These are phyloP conservation scores for Chaunax sp. DNA, from an alignment of 2,797 vertebrate species.

Conservation along the genomic window DNA sequence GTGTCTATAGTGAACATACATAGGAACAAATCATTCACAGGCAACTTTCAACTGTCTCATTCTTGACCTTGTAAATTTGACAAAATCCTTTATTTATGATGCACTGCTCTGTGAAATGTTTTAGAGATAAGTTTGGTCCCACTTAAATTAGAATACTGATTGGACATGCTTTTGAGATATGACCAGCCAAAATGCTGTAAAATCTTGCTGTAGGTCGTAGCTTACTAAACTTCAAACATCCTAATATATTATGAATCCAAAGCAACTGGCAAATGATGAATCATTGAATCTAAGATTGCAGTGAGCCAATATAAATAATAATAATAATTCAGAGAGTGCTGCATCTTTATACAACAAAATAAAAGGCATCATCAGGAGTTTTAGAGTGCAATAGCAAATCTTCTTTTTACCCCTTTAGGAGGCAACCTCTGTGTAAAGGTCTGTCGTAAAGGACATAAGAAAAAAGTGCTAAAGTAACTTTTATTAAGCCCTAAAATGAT, in stretches of 20 bases:
- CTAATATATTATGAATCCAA: slow-evolving; percentile 60
- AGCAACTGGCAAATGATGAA: slow-evolving; percentile 59
- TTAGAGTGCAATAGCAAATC: background rate
- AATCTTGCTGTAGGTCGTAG: slow-evolving; percentile 46
- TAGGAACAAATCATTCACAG: background rate
- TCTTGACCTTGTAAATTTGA: too few relatives aligned
- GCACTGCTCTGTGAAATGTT: slow-evolving; percentile 2
- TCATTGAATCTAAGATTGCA: slow-evolving; percentile 53
- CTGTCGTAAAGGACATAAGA: too few relatives aligned
- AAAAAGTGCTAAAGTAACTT: slow-evolving; percentile 1
- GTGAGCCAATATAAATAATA: slow-evolving; percentile 47
- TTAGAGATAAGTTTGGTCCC: slow-evolving; percentile 35
- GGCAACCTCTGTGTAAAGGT: background rate
- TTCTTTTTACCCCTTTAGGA: background rate
- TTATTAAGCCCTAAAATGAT: slow-evolving; percentile 19
- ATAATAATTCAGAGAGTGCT: slow-evolving; percentile 20
- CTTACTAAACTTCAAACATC: slow-evolving; percentile 67
- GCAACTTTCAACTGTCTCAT: background rate
- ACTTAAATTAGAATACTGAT: slow-evolving; percentile 24
- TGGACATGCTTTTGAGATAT: slow-evolving; percentile 44
- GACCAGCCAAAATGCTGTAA: slow-evolving; percentile 55
- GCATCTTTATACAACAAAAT: slow-evolving; percentile 34
- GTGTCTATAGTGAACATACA: background rate
- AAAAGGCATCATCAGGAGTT: slow-evolving; percentile 19
- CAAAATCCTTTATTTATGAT: background rate